Base-by-base conservation (phyloP, 1,140 invertebrate species). In the Zaprionus ghesquierei region DNA sequence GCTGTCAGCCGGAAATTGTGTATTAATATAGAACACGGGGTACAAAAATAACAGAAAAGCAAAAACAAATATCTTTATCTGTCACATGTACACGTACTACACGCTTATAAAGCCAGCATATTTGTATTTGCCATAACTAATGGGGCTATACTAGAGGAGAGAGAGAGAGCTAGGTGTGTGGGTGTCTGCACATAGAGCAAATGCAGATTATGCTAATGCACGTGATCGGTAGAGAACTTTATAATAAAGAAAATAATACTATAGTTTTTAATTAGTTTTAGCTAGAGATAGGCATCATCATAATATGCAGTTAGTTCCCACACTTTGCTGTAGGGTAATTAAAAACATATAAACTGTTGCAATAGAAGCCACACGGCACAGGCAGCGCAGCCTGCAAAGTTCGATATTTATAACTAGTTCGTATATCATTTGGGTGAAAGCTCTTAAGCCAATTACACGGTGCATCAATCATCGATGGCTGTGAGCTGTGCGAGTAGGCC, bases 391-490 rank as follows among this genome's bases (percentile, higher is more conserved):
- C 22, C 10, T 23, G n/a, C 33, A 62, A 23, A 44, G 31, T 27
- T 68, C 44, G 62, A 49, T 68, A 61, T 62, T 51, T 61, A 25
- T 35, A 69, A 41, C 65, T 33, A 35, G 50, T 66, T 44, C 59
- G 55, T 76, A 66, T 63, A 55, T 73, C 62, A 51, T 72, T 66
- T 27, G 56, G 38, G n/a, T n/a, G n/a, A 80, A 65, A 82, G 79
- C 79, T 62, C 62, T 79, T 87, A 87, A 87, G 81, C 81, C 81
- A 86, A 86, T 87, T 86, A 79, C 65, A 82, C 29, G 61, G 41
- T 50, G 76, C 79, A 87, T 87, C 75, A 72, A 81, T 86, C 82
- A 87, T 79, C 59, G 50, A 53, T 53, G 51, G 22, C 12, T 49
- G 18, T 59, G 23, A 12, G 23, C 38, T 66, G 5, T 35, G 46